Conservation (phyloP, 2,113 vertebrate species). For the Acrocephalus arundinaceus region DNA sequence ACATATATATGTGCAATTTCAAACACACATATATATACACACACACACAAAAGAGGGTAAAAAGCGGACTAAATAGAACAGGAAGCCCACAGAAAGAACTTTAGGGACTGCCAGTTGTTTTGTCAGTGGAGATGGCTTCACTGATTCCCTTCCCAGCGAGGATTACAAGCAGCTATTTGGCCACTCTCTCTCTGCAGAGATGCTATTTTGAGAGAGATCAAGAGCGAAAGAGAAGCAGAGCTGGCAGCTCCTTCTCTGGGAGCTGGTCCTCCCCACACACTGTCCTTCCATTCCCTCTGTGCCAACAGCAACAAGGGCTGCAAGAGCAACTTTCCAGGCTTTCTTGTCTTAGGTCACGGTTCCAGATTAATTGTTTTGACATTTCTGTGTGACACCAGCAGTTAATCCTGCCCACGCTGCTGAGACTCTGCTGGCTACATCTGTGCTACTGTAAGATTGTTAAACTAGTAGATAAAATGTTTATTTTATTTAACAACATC, state of each 20-base stretch:
- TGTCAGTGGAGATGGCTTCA: neutral
- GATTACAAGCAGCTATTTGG: neutral
- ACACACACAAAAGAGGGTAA: neutral
- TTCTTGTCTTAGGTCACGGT: neutral
- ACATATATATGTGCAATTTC: neutral
- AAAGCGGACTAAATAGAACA: neutral
- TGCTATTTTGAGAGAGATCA: constrained; percentile 15
- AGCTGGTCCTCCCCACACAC: neutral
- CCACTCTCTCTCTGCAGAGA: neutral
- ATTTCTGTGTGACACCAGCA: constrained; percentile 41
- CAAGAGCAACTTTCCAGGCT: neutral
- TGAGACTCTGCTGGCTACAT: neutral
- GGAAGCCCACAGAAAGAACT: neutral
- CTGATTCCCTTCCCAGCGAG: neutral
- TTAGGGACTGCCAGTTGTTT: neutral
- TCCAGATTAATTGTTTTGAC: constrained; percentile 52
- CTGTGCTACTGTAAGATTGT: neutral
- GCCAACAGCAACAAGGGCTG: constrained; percentile 27
- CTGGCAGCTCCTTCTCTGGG: neutral
- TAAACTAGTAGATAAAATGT: neutral
- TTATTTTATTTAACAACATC: neutral
- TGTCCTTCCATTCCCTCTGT: neutral
- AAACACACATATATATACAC: accelerated
- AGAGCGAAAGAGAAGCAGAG: neutral
- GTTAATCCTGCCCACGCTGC: constrained; percentile 15